Percentiles rank a stretch among this genome's conserved stretches.
Evolutionary conservation across 64 coral and sea anemone genomes (phyloP).

Genomic region (Actinia equina): DNA sequence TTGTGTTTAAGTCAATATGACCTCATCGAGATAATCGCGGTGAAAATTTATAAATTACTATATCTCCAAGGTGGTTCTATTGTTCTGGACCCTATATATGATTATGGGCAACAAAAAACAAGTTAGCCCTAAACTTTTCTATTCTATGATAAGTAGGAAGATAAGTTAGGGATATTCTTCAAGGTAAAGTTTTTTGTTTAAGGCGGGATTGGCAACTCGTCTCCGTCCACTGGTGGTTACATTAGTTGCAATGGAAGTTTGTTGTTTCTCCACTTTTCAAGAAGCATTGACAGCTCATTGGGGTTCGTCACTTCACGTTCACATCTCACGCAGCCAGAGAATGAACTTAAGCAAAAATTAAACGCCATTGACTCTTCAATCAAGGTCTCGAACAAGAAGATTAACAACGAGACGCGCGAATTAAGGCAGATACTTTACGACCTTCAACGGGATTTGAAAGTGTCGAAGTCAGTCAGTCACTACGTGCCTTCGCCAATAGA

Average conservation of each 20-base stretch:
- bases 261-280: conserved; percentile 14
- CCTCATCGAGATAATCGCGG: not conserved
- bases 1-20: not conserved
- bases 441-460: conserved; percentile 49
- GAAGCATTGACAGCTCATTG: not conserved
- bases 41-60: not conserved
- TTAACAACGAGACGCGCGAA: conserved; percentile 63
- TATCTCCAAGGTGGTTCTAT: not conserved
- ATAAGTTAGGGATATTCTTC: not conserved
- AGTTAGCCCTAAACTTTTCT: not conserved
- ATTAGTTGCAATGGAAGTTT: not conserved
- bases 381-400: conserved; percentile 70
- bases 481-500: conserved; percentile 66
- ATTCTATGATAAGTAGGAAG: not conserved
- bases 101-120: not conserved
- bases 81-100: not conserved
- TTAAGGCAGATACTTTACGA: conserved; percentile 64
- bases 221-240: not conserved
- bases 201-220: not conserved
- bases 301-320: conserved; percentile 22
- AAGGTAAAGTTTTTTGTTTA: not conserved
- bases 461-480: conserved; percentile 34
- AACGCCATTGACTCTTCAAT: conserved; percentile 79
- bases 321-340: conserved; percentile 46
- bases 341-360: conserved; percentile 71